These are phyloP conservation scores for Terrapene triunguis DNA, from an alignment of 2,113 vertebrate species.

Conservation along the genomic window DNA sequence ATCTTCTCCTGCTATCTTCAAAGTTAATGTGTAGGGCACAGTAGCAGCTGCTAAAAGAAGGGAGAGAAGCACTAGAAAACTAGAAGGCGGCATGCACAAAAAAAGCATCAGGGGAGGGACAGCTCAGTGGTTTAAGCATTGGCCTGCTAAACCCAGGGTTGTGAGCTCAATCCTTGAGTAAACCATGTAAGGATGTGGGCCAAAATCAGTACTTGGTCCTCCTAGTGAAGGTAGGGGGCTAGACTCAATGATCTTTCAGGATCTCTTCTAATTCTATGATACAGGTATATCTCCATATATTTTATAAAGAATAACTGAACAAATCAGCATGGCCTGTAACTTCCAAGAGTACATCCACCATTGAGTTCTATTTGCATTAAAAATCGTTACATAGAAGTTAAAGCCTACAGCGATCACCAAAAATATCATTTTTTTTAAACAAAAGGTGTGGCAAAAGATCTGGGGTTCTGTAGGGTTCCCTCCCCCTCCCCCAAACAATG, in stretches of 20 bases:
- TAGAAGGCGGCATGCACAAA: background rate
- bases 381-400: background rate
- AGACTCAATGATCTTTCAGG: no score
- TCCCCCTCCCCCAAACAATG: no score
- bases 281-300: no score
- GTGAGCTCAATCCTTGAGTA: no score
- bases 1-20: background rate
- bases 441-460: background rate
- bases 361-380: background rate
- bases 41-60: background rate
- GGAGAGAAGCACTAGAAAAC: fast-evolving
- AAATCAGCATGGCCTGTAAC: background rate
- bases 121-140: no score
- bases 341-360: background rate
- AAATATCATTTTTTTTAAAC: background rate
- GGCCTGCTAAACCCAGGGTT: no score
- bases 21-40: background rate
- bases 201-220: no score
- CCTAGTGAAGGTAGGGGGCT: no score
- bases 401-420: background rate
- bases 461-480: background rate
- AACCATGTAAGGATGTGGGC: no score
- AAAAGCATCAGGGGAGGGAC: background rate
- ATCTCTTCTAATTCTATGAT: no score
- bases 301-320: background rate